Percentiles rank a stretch among this genome's conserved stretches.
These are phyloP conservation scores for Reticulitermes speratus DNA, from an alignment of 1,140 invertebrate species.

Conservation along the genomic window DNA sequence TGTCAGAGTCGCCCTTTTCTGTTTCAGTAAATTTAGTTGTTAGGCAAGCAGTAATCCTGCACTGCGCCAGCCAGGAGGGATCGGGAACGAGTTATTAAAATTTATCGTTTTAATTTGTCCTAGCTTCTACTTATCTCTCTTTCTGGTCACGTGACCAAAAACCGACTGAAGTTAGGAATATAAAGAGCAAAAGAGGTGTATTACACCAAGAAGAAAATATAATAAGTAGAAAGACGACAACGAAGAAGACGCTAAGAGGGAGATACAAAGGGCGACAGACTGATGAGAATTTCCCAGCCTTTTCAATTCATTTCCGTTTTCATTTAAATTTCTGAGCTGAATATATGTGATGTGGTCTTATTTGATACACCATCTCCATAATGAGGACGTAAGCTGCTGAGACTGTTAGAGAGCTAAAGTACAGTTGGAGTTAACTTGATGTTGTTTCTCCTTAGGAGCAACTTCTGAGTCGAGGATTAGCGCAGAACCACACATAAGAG, in stretches of 20 bases:
- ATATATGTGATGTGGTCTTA: slow-evolving; percentile 25
- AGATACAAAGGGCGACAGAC: not conserved
- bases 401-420: not conserved
- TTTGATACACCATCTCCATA: slow-evolving; percentile 22
- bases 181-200: slow-evolving; percentile 26
- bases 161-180: not conserved
- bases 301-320: slow-evolving; percentile 30
- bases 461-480: not conserved
- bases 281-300: slow-evolving; percentile 29
- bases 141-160: slow-evolving; percentile 24
- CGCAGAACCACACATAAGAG: not conserved
- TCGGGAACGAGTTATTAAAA: slow-evolving; percentile 29
- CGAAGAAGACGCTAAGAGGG: not conserved
- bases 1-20: no score
- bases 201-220: not conserved
- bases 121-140: not conserved
- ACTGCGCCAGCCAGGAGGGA: not conserved
- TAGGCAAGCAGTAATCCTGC: not conserved
- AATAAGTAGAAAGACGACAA: not conserved
- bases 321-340: slow-evolving; percentile 28
- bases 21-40: no score
- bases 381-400: slow-evolving; percentile 10
- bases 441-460: not conserved
- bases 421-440: not conserved
- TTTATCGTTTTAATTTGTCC: slow-evolving; percentile 32